Base-by-base conservation (phyloP, 2,888 invertebrate genomes). In the Mellilla xanthometata region DNA sequence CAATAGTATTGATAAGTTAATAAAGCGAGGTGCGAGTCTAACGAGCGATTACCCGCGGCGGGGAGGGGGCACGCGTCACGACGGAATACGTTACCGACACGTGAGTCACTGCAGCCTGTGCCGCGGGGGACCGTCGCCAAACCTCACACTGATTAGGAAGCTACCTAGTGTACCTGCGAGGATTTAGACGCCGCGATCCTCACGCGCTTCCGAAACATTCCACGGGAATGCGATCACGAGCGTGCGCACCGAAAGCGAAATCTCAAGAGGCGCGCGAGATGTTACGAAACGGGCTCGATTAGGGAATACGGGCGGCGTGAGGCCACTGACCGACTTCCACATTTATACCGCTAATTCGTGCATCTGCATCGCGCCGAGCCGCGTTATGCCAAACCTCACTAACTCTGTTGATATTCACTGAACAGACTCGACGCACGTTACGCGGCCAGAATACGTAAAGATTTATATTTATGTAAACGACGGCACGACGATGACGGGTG, bases 1-100 rank as follows among this genome's bases (percentile, higher is more conserved):
- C 89, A 89, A 89, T 89, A 81, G 87, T 86, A 83, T 84, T 86
- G 88, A 89, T 89, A 89, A 88, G 85, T 88, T 89, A 84, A 89
- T 89, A 85, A 81, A 85, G 76, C 74, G 64, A 80, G 76, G 80
- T 73, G 81, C 76, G 77, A 76, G 70, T 67, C 78, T 83, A 83
- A 85, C 85, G 84, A 86, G 83, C 80, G 82, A 79, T 81, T 81
- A 80, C 75, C 62, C 64, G 63, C 72, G 65, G 58, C 74, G 62
- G 70, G 71, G 79, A 75, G 78, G 77, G 81, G 80, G 75, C 74
- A 72, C 73, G 72, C 70, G 76, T 64, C 69, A 62, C 67, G 58
- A 54, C 65, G 61, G 84, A 82, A 85, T 86, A 82, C 72, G 70
- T 82, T 75, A 84, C 76, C 59, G 64, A 54, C 49, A 62, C 62